Conservation (phyloP, 2,888 invertebrate genomes). For the Drosophila formosana region DNA sequence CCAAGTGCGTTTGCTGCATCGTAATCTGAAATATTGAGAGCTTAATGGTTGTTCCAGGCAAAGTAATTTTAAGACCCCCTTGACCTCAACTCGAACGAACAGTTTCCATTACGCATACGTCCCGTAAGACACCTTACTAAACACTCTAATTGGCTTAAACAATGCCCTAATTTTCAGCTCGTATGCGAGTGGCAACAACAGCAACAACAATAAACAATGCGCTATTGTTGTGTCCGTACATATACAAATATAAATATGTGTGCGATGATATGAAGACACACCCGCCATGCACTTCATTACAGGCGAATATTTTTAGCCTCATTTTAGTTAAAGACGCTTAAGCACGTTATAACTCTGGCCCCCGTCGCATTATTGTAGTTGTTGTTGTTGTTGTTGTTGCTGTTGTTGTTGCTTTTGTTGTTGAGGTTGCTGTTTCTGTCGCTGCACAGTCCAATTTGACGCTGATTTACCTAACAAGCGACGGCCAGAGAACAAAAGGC, state of each 20-base stretch:
- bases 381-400: constrained; percentile 14
- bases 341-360: constrained; percentile 74
- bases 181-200: constrained; percentile 37
- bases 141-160: constrained; percentile 73
- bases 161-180: constrained; percentile 71
- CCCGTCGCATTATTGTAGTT: constrained; percentile 20
- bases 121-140: constrained; percentile 47
- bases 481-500: constrained; percentile 64
- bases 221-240: constrained; percentile 55
- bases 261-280: constrained; percentile 27
- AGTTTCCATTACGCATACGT: constrained; percentile 55
- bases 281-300: constrained; percentile 70
- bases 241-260: constrained; percentile 1
- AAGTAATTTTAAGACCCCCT: constrained; percentile 12
- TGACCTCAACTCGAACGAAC: constrained; percentile 28
- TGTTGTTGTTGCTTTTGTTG: constrained; percentile 30
- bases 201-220: constrained; percentile 56
- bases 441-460: constrained; percentile 62
- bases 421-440: constrained; percentile 33
- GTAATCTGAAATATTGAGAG: not conserved
- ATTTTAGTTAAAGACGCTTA: constrained; percentile 77
- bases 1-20: not conserved
- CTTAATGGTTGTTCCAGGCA: not conserved
- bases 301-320: constrained; percentile 76
- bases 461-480: constrained; percentile 81